These are phyloP conservation scores for Diadema setosum DNA, from an alignment of 35 echinoderm and acorn worm genomes.

Conservation along the genomic window DNA sequence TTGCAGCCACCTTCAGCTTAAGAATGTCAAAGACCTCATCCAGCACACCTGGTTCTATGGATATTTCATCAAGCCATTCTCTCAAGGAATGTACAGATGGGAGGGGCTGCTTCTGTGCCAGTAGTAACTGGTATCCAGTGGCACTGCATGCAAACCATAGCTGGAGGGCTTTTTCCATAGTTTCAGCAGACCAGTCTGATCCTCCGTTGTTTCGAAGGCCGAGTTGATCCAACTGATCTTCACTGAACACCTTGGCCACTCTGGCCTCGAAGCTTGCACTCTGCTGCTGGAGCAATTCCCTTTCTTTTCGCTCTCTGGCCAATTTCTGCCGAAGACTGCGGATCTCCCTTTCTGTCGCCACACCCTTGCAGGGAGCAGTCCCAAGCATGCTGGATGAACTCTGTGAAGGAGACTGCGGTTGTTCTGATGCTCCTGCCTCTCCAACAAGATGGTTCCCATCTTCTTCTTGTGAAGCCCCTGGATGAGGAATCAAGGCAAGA, in stretches of 20 bases:
- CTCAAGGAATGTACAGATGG: neutral
- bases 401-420: too few species aligned
- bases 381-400: neutral
- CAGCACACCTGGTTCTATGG: conserved; percentile 14
- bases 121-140: conserved; percentile 32
- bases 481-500: too few species aligned
- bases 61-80: neutral
- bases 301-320: neutral
- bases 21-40: neutral
- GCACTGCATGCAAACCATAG: conserved; percentile 52
- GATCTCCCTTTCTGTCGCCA: neutral
- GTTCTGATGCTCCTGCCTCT: too few species aligned
- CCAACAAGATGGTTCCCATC: too few species aligned
- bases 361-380: neutral
- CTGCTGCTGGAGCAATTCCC: neutral
- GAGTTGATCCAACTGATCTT: neutral
- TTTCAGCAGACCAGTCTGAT: conserved; percentile 1
- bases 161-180: conserved; percentile 27
- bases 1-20: neutral
- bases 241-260: neutral
- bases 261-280: neutral
- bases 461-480: too few species aligned
- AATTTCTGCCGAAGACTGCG: neutral
- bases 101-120: conserved; percentile 21
- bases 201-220: neutral